Evolutionary conservation across 1,140 invertebrate genomes (phyloP).

Genomic region (Anoplolepis gracilipes): DNA sequence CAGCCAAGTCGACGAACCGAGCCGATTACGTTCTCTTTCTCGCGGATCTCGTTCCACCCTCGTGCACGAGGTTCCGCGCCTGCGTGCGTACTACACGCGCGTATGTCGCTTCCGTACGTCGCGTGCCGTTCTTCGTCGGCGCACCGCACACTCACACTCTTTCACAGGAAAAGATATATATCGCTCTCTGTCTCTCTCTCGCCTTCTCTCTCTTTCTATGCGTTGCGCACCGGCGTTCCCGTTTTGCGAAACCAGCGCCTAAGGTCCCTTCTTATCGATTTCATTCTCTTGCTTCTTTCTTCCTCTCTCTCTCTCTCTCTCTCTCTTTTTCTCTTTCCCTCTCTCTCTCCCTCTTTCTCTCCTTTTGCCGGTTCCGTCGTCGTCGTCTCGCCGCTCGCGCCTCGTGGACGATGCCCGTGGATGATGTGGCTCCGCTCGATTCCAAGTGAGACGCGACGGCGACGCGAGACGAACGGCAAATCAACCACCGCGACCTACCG

Average conservation of each 20-base stretch:
- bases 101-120: constrained; percentile 8
- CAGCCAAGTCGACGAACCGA: constrained; percentile 50
- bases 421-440: background rate
- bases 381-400: background rate
- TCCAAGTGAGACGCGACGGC: constrained; percentile 29
- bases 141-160: constrained; percentile 14
- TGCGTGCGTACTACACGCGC: constrained; percentile 27
- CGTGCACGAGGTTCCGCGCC: constrained; percentile 24
- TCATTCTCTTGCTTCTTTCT: constrained; percentile 27
- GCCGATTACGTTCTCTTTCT: constrained; percentile 24
- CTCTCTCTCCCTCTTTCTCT: background rate
- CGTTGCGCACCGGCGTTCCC: constrained; percentile 16
- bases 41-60: constrained; percentile 40
- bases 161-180: background rate
- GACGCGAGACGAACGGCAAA: constrained; percentile 45
- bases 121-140: constrained; percentile 34
- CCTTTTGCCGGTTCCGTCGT: background rate
- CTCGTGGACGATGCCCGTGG: constrained; percentile 3
- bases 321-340: constrained; percentile 37
- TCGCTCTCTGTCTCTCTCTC: constrained; percentile 8
- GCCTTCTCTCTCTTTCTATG: constrained; percentile 11
- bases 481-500: constrained; percentile 38
- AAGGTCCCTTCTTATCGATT: constrained; percentile 55
- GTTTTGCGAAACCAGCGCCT: constrained; percentile 51
- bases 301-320: constrained; percentile 49